A percentile compares a stretch with the other conserved stretches of the same genome.
These are phyloP conservation scores for Stomatorhinus walkeri DNA, from an alignment of 2,797 vertebrate genomes.

Conservation along the genomic window DNA sequence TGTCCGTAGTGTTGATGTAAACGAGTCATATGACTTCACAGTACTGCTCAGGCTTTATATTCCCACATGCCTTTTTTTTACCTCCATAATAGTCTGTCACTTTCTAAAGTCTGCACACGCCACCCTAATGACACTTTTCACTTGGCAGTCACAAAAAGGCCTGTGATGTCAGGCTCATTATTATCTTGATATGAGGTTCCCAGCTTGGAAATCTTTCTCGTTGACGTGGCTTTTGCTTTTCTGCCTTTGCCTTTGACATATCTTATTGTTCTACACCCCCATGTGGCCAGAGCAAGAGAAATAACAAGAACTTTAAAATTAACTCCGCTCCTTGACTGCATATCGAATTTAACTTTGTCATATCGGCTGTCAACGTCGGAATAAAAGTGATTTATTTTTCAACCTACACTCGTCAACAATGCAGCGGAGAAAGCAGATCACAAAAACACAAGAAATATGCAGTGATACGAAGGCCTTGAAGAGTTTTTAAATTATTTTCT, in stretches of 20 bases:
- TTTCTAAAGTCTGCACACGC: constrained; percentile 30
- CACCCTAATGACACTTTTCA: constrained; percentile 37
- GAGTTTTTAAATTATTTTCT: neutral
- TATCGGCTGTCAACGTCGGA: constrained; percentile 16
- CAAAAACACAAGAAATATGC: neutral
- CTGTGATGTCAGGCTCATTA: constrained; percentile 43
- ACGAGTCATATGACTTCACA: neutral
- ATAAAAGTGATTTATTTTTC: constrained; percentile 36
- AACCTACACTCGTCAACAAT: constrained; percentile 15
- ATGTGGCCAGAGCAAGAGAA: constrained; percentile 55
- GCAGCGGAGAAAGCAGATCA: neutral
- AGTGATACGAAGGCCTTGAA: neutral
- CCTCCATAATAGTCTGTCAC: constrained; percentile 37
- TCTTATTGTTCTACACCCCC: constrained; percentile 67
- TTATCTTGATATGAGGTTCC: constrained; percentile 56
- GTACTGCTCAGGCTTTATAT: neutral
- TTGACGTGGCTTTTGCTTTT: constrained; percentile 9
- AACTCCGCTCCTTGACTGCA: constrained; percentile 27
- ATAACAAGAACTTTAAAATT: constrained; percentile 38
- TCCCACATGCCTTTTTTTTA: constrained; percentile 24
- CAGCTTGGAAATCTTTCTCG: constrained; percentile 37
- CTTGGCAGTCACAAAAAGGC: constrained; percentile 32
- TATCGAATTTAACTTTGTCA: neutral
- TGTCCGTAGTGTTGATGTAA: neutral
- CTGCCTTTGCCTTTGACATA: constrained; percentile 37